Base-by-base conservation (phyloP, 1,140 invertebrate genomes). In the Drosophila lowei region DNA sequence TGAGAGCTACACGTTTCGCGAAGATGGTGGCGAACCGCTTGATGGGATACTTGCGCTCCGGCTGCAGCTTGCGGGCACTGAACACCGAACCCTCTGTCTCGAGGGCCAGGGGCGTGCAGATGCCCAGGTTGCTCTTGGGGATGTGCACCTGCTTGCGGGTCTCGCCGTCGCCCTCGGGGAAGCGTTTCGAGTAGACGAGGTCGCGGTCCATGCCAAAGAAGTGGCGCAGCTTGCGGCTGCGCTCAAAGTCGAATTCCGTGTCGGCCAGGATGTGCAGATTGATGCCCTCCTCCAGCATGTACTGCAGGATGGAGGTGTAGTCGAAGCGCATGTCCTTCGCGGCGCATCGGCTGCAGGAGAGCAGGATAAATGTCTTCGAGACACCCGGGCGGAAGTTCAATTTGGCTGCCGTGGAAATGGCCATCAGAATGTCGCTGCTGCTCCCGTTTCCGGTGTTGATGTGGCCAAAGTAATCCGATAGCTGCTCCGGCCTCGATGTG, bases 231-330 rank as follows among this genome's bases (percentile, higher is more conserved):
- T 95, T 92, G 44, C 94, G 93, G 55, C 93, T 93, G 83, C 96
- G 96, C 16, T 95, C 94, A 44, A 96, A 93, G 38, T 93, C 92
- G 77, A 97, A 97, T 59, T 96, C 95, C 5, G 94, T 94, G 70
- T 96, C 94, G 93, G 97, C 96, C 6, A 98, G 89, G 30, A 98
- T 95, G 86, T 98, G 97, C 1, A 98, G 91, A 0, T 93, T 95
- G 57, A 97, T 95, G 6, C 95, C 96, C 79, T 95, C 95, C 90
- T 97, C 96, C 47, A 96, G 92, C 56, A 97, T 90, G 55, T 95
- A 94, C 91, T 97, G 94, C 79, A 95, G 94, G 34, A 98, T 92
- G 21, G 95, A 95, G 0, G 94, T 94, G 80, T 97, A 97, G 79
- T 97, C 95, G 77, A 96, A 91, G 94, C 96, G 92, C 93, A 95